Conservation (phyloP, 2,888 invertebrate species). For the Balanococcus diminutus region DNA sequence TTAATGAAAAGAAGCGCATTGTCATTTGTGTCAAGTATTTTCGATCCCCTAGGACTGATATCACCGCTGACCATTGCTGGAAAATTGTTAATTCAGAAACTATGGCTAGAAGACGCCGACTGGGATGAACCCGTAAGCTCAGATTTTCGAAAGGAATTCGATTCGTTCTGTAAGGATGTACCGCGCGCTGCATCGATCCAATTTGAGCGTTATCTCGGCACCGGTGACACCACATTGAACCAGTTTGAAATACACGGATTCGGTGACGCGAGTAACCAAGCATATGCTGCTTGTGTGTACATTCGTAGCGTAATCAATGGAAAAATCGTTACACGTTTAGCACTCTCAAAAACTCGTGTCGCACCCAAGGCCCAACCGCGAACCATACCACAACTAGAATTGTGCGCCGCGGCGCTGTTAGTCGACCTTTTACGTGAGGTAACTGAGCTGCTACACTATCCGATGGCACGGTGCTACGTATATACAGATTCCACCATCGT, state of each 20-base stretch:
- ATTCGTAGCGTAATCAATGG: background rate
- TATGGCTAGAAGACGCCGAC: background rate
- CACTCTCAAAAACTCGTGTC: too few species aligned
- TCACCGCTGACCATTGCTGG: background rate
- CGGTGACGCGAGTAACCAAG: background rate
- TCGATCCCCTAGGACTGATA: background rate
- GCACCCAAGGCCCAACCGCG: too few species aligned
- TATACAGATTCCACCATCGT: too few species aligned
- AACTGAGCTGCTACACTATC: too few species aligned
- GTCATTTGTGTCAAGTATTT: background rate
- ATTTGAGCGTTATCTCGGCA: background rate
- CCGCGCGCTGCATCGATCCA: background rate
- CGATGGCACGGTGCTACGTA: too few species aligned
- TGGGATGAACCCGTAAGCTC: background rate
- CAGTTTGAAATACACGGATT: background rate
- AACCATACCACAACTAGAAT: too few species aligned
- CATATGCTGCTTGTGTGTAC: slow-evolving; percentile 5
- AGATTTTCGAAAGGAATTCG: background rate
- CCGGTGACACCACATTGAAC: background rate
- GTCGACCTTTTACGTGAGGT: too few species aligned
- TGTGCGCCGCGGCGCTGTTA: too few species aligned
- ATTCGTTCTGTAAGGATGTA: background rate
- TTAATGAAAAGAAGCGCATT: background rate
- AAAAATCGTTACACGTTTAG: background rate
- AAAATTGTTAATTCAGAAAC: background rate